Evolutionary conservation across 2,797 vertebrate genomes (phyloP).

Genomic region (Cottoperca gobio): DNA sequence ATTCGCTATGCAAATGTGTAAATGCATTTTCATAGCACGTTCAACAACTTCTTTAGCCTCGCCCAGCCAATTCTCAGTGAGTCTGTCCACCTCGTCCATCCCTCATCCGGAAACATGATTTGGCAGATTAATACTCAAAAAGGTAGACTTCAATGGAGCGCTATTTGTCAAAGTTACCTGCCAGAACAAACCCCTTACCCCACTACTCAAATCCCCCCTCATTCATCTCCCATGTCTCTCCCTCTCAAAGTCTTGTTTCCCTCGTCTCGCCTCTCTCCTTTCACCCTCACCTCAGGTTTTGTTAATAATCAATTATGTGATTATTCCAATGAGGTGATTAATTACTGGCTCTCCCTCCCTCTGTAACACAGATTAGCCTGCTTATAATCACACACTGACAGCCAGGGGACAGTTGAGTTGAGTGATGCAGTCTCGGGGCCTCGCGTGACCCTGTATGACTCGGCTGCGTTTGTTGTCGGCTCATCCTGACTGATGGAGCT

Average conservation of each 20-base stretch:
- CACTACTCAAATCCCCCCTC: slow-evolving; percentile 67
- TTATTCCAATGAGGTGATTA: slow-evolving; percentile 81
- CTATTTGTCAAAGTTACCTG: slow-evolving; percentile 82
- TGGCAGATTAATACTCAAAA: slow-evolving; percentile 81
- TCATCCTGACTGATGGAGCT: slow-evolving; percentile 70
- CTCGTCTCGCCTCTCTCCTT: slow-evolving; percentile 56
- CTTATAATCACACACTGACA: slow-evolving; percentile 66
- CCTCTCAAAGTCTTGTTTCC: slow-evolving; percentile 53
- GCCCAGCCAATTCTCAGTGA: slow-evolving; percentile 36
- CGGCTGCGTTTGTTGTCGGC: slow-evolving; percentile 58
- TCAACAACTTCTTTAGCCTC: slow-evolving; percentile 53
- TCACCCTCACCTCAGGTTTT: slow-evolving; percentile 71
- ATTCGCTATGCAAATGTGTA: slow-evolving; percentile 56
- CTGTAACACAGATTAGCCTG: slow-evolving; percentile 43
- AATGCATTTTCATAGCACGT: slow-evolving; percentile 60
- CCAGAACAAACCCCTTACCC: slow-evolving; percentile 67
- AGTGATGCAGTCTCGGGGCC: slow-evolving; percentile 62
- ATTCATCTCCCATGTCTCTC: slow-evolving; percentile 71
- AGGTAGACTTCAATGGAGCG: slow-evolving; percentile 71
- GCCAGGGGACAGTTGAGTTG: slow-evolving; percentile 52
- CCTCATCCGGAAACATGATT: slow-evolving; percentile 76
- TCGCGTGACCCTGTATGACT: slow-evolving; percentile 59
- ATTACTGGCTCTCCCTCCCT: slow-evolving; percentile 65
- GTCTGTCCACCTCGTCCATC: slow-evolving; percentile 61
- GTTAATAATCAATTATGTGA: slow-evolving; percentile 83